Evolutionary conservation across 2,888 invertebrate genomes (phyloP).

Genomic region (Philhelius pedissequus): DNA sequence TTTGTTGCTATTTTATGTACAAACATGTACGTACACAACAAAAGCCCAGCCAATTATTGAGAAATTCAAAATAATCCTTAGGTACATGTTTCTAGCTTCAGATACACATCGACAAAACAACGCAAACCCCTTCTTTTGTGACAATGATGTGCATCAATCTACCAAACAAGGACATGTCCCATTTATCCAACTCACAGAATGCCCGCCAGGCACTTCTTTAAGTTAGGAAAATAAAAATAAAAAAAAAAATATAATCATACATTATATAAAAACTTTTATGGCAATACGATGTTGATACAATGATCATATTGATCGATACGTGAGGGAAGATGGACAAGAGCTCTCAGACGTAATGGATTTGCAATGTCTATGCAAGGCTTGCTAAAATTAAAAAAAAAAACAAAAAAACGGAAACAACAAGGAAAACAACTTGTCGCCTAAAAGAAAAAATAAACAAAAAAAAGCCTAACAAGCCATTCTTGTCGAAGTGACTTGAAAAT

Average conservation of each 20-base stretch:
- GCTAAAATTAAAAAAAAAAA: not conserved
- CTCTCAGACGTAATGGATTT: slow-evolving; percentile 9
- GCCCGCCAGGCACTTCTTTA: not conserved
- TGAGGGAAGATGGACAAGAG: slow-evolving; percentile 12
- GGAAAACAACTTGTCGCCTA: not conserved
- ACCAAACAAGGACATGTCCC: slow-evolving; percentile 54
- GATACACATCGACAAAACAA: not conserved
- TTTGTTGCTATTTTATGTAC: not conserved
- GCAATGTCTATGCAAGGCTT: not conserved
- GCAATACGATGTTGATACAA: slow-evolving; percentile 40
- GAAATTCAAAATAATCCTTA: not conserved
- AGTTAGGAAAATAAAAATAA: not conserved
- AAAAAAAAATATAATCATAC: not conserved
- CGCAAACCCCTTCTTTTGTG: slow-evolving; percentile 4
- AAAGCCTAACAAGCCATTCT: not conserved
- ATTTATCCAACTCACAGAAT: slow-evolving; percentile 23
- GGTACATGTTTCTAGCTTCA: not conserved
- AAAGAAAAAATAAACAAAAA: not conserved
- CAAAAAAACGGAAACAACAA: slow-evolving; percentile 7
- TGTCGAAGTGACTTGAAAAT: not conserved
- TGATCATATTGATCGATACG: slow-evolving; percentile 54
- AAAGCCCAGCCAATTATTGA: not conserved
- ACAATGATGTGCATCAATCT: slow-evolving; percentile 1
- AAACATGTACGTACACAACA: not conserved
- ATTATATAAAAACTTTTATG: slow-evolving; percentile 20